Conservation (phyloP, 2,888 invertebrate species). For the Sesia bembeciformis region DNA sequence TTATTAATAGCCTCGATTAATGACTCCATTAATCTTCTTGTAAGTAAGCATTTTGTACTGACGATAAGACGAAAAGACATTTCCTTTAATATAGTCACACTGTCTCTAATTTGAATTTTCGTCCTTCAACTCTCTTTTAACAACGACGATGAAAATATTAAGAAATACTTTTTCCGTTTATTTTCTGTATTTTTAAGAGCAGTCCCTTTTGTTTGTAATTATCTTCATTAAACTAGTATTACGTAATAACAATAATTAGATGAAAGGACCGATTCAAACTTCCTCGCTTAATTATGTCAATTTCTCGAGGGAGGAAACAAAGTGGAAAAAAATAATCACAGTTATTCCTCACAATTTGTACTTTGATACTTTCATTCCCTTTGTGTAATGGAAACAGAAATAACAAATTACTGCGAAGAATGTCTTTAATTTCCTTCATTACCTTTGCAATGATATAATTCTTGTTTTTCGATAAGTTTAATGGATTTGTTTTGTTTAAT, state of each 20-base stretch:
- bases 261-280: conserved; percentile 27
- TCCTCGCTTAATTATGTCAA: conserved; percentile 27
- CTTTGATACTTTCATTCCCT: conserved; percentile 31
- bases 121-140: too few relatives aligned
- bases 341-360: conserved; percentile 27
- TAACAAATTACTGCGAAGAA: conserved; percentile 34
- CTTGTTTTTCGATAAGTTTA: conserved; percentile 32
- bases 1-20: too few relatives aligned
- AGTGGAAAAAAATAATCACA: conserved; percentile 26
- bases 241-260: conserved; percentile 20
- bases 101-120: too few relatives aligned
- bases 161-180: too few relatives aligned
- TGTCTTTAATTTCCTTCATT: conserved; percentile 41
- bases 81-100: too few relatives aligned
- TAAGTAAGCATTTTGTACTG: too few relatives aligned
- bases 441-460: conserved; percentile 43
- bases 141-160: too few relatives aligned
- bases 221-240: not conserved
- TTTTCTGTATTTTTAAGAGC: too few relatives aligned
- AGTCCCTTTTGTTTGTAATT: too few relatives aligned
- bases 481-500: conserved; percentile 18
- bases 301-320: conserved; percentile 21
- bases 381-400: conserved; percentile 34
- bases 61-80: too few relatives aligned
- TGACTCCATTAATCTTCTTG: too few relatives aligned